Percentiles rank a stretch among this genome's conserved stretches.
These are phyloP conservation scores for Bombus fervidus DNA, from an alignment of 1,140 invertebrate genomes.

Conservation along the genomic window DNA sequence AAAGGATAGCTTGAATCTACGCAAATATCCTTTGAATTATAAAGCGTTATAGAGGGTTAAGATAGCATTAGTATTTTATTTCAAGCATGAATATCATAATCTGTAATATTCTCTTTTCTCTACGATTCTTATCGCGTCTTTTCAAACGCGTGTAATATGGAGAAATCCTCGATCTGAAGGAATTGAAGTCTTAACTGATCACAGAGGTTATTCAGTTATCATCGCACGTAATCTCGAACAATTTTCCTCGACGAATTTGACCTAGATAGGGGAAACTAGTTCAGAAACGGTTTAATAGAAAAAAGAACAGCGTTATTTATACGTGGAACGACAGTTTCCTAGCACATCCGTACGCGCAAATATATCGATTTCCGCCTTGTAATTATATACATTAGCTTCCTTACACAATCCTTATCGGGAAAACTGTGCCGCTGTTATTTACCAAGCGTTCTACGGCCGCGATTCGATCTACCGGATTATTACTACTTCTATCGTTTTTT, in stretches of 20 bases:
- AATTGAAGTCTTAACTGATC: background rate
- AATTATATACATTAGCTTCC: background rate
- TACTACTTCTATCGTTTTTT: background rate
- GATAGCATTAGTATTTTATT: background rate
- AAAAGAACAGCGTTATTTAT: constrained; percentile 9
- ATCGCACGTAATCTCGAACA: background rate
- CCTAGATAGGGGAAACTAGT: constrained; percentile 22
- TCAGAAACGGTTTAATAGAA: background rate
- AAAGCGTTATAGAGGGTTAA: background rate
- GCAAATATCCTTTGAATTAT: no score
- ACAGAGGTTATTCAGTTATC: constrained; percentile 23
- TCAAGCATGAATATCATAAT: background rate
- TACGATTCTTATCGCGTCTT: background rate
- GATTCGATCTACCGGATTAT: background rate
- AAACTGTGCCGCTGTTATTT: background rate
- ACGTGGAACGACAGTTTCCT: background rate
- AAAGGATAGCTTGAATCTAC: no score
- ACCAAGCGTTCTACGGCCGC: background rate
- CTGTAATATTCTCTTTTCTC: background rate
- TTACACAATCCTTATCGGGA: constrained; percentile 11
- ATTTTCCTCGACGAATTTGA: constrained; percentile 32
- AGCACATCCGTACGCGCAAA: background rate
- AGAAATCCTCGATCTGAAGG: background rate
- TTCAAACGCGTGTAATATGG: background rate
- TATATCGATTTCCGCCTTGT: constrained; percentile 1